phyloP scores from a whole-genome alignment of 2,888 invertebrate genomes.

The Pristionchus arcanus region DNA sequence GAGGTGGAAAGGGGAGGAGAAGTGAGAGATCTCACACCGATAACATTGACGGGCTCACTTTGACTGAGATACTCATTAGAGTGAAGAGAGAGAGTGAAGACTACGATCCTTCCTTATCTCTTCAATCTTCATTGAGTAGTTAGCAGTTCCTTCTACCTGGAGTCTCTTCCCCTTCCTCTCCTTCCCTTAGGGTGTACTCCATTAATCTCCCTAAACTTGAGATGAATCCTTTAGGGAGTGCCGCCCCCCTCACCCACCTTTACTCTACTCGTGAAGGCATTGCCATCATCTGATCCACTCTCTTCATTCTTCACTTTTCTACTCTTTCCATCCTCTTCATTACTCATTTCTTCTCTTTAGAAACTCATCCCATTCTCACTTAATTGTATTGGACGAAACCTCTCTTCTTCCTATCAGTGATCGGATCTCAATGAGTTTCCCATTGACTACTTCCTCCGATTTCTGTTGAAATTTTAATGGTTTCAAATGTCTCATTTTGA shows the following conservation, averaged over 20 bases:
- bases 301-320: not conserved
- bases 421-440: not conserved
- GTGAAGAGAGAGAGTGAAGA: not conserved
- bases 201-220: constrained; percentile 38
- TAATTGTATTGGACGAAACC: not conserved
- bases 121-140: not conserved
- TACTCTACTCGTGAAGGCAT: not conserved
- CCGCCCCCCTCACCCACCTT: not conserved
- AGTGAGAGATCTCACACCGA: constrained; percentile 42
- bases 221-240: constrained; percentile 17
- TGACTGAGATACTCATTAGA: constrained; percentile 20
- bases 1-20: constrained; percentile 37
- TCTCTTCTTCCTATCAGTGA: not conserved
- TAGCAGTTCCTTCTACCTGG: constrained; percentile 34
- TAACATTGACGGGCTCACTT: constrained; percentile 22
- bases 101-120: constrained; percentile 24
- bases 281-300: not conserved
- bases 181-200: constrained; percentile 18
- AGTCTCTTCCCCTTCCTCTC: not conserved
- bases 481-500: not conserved
- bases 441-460: not conserved
- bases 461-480: not conserved
- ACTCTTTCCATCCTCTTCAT: not conserved
- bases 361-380: not conserved
- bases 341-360: not conserved